Conservation (phyloP, 2,888 invertebrate genomes). For the Troides helena region DNA sequence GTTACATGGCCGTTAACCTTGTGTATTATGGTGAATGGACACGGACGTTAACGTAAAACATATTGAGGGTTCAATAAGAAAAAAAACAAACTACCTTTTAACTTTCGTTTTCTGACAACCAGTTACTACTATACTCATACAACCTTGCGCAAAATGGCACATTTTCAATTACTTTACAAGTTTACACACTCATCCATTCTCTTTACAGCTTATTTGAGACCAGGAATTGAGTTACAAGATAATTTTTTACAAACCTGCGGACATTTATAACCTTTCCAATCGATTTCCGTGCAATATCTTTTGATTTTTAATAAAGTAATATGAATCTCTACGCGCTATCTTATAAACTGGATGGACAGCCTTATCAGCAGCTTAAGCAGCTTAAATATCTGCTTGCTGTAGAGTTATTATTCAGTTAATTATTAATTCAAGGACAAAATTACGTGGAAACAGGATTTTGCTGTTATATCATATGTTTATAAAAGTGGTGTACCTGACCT, state of each 20-base stretch:
- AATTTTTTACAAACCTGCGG: background rate
- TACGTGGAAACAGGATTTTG: slow-evolving; percentile 3
- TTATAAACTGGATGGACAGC: slow-evolving; percentile 8
- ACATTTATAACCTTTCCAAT: background rate
- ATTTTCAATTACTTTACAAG: slow-evolving; percentile 6
- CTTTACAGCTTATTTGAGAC: slow-evolving; percentile 8
- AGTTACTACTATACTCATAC: slow-evolving; percentile 3
- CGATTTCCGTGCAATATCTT: background rate
- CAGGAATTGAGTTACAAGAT: background rate
- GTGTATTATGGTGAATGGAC: slow-evolving; percentile 27
- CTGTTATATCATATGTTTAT: background rate
- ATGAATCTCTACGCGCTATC: background rate
- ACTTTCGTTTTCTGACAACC: slow-evolving; percentile 29
- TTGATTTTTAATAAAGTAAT: slow-evolving; percentile 1
- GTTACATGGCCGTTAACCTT: slow-evolving; percentile 32
- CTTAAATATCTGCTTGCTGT: slow-evolving; percentile 7
- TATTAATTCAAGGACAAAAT: background rate
- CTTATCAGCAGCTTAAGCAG: slow-evolving; percentile 18
- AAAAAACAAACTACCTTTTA: slow-evolving; percentile 18
- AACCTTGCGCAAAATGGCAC: slow-evolving; percentile 21
- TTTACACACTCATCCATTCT: slow-evolving; percentile 16
- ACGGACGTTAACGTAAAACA: slow-evolving; percentile 22
- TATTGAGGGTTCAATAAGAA: slow-evolving; percentile 20
- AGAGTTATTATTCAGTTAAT: background rate
- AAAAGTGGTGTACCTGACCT: background rate